Conservation (phyloP, 2,797 vertebrate species). For the Lepilemur septentrionalis region DNA sequence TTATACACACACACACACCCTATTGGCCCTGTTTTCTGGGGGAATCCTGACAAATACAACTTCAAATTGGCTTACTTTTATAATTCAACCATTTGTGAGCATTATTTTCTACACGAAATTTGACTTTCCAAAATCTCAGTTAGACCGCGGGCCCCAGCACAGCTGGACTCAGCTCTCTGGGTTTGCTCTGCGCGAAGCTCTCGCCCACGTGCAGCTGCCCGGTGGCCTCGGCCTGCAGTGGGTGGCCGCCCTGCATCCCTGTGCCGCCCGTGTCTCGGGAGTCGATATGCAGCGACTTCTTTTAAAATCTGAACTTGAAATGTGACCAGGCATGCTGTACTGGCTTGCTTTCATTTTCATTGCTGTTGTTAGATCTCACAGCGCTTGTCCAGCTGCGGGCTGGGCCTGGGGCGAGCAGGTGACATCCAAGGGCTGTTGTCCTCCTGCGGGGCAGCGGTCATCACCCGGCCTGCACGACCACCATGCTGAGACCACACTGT, state of each 20-base stretch:
- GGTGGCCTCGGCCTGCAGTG: rapidly evolving
- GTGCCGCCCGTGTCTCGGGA: rapidly evolving
- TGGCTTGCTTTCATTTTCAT: not conserved
- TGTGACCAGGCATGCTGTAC: not conserved
- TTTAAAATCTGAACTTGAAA: not conserved
- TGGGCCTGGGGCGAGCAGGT: not conserved
- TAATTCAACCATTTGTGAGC: not conserved
- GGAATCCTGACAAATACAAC: not conserved
- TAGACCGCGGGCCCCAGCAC: rapidly evolving
- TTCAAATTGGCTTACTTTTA: not conserved
- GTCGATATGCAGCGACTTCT: no score
- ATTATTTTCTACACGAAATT: rapidly evolving
- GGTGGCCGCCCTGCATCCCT: rapidly evolving
- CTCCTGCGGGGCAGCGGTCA: no score
- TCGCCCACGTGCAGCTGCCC: rapidly evolving
- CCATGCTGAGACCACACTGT: rapidly evolving
- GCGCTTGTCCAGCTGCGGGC: no score
- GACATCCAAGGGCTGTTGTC: not conserved
- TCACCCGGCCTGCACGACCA: no score
- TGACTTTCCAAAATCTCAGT: not conserved
- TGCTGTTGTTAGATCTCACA: rapidly evolving
- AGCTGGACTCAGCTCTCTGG: rapidly evolving
- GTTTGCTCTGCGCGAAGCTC: rapidly evolving
- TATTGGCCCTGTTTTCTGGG: not conserved
- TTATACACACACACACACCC: no score